Base-by-base conservation (phyloP, 2,113 vertebrate genomes). In the Excalfactoria chinensis region DNA sequence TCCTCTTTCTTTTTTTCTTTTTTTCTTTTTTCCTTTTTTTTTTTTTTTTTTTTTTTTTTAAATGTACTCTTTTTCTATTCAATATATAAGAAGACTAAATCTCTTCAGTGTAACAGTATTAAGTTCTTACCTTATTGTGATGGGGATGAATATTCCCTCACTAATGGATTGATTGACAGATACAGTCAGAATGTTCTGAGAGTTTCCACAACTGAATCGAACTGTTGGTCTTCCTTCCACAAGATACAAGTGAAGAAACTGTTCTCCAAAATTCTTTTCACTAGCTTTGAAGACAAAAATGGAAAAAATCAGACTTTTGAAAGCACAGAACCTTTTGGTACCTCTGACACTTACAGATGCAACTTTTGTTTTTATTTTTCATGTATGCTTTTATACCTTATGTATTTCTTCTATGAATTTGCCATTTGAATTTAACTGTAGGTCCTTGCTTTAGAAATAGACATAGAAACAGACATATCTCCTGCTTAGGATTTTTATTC, bases 191-290 rank as follows among this genome's bases (percentile, higher is more conserved):
- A 98, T 89, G 43, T 95, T 96, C 82, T 85, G 95, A 60, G 94
- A 93, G 53, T 67, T 93, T 90, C 98, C 97, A 89, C 98, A 99
- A 55, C 97, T 93, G 9, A 99, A 93, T 78, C 95, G 95, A 95
- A 97, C 96, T 40, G 92, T 96, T n/a, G 97, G 98, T 81, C 63
- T 97, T 92, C 98, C 98, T 77, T 98, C 98, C 93, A 97, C 79
- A 69, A 99, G 97, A 90, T 98, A 98, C n/a, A 99, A 92, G 49
- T 98, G 98, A 84, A 99, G 98, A 89, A 98, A 99, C 13, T 92
- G 95, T 55, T 98, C 95, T 58, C 97, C 98, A 62, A 96, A 97
- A 95, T 97, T 97, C 86, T 97, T 97, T 82, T 98, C 97, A 60
- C 94, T 95, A 90, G 96, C 98, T 99, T 95, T 90, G 97, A 97